Evolutionary conservation across 1,140 invertebrate species (phyloP), one percentile per base, ranked within the genome.

Genomic region (Formica selysi): DNA sequence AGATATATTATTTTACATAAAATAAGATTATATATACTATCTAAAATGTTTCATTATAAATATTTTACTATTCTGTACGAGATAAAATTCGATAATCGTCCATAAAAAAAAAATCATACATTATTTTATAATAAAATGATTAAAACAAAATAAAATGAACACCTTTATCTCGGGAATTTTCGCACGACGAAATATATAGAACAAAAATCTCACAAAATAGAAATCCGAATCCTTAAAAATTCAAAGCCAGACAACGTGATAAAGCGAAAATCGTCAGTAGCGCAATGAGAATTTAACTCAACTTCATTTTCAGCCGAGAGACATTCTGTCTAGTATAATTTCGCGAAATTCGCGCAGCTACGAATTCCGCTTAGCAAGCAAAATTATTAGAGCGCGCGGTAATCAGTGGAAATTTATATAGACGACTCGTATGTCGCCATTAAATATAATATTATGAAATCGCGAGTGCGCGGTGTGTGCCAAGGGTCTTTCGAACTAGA

Each of bases 331-430:
- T 83, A 48, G 54, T 74, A 61, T 54, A 83, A 74, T 74, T 74
- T 62, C 68, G 68, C 41, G 79, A 74, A 83, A 83, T 83, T 73
- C 54, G 79, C 41, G 68, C 67, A 73, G 68, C 79, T 73, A 81
- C 79, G 79, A 73, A 81, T 81, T 61, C 67, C 79, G 79, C 79
- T 83, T 81, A 81, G 79, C 79, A 57, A 61, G 79, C 79, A 13
- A 41, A 74, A 83, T 83, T 83, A 83, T 83, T 74, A 83, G 68
- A 83, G 79, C 79, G 79, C 68, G 68, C 68, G 79, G 79, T 81
- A 81, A 81, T 81, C 67, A 83, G 68, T 41, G 79, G n/a, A 83
- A 83, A 73, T 83, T 83, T 83, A 81, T 81, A 81, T 81, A 81
- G 79, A 81, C 79, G 79, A 73, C 79, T 44, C 79, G 79, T 73